Evolutionary conservation across 2,888 invertebrate species (phyloP), one percentile per base, ranked within the genome.

Genomic region (Netelia virgata): DNA sequence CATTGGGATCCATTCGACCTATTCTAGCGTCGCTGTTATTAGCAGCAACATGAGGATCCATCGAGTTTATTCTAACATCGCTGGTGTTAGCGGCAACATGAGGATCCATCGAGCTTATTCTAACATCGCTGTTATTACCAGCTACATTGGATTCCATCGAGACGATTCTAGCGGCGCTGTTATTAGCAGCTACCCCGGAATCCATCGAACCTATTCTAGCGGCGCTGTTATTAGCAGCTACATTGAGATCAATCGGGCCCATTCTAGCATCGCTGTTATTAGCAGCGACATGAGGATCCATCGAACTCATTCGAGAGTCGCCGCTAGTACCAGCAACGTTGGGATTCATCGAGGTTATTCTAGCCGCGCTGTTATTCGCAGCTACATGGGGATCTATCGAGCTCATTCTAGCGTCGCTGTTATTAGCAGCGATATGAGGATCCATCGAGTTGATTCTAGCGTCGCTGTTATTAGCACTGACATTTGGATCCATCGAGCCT

Each of bases 181-280:
- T 36, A 36, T 6, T 36, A 3, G 36, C 36, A 36, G 36, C 36
- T 36, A 36, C 36, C 5, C 6, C 6, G 6, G 36, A 36, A n/a
- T 76, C 75, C 20, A 78, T 57, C 5, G 47, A n/a, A 5, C 50
- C 81, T 14, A 76, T 73, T 63, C 76, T 68, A n/a, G 41, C 79
- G 23, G 78, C 75, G 18, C 55, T 81, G n/a, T 66, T 70, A n/a
- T 53, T 69, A 23, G 61, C 75, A 63, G 36, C 36, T 36, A 36
- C 36, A 1, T 6, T 36, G 36, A 6, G 6, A 36, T 36, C 36
- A 1, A 43, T 69, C 41, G 23, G 23, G 41, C n/a, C 28, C 10
- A 47, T 50, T 50, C 55, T 68, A 10, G 69, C 78, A 11, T 70
- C 3, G 75, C 16, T 20, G 69, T 87, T 85, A 69, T 82, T 81